Conservation (phyloP, 2,113 vertebrate species). For the Aplodontia rufa region DNA sequence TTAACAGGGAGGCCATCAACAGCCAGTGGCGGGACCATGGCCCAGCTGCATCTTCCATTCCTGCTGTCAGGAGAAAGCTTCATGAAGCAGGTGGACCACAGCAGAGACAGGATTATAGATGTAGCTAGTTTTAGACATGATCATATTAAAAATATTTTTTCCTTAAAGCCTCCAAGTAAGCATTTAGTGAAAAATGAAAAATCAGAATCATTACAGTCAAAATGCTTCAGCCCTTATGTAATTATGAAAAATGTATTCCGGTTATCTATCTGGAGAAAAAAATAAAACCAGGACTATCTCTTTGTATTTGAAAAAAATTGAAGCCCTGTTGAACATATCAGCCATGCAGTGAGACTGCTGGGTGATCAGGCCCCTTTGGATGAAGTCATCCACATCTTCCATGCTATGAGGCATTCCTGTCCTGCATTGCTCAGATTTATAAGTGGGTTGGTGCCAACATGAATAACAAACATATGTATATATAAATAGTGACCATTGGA, state of each 20-base stretch:
- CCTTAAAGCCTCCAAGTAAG: neutral
- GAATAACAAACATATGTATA: neutral
- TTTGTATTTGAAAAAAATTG: neutral
- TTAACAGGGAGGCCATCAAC: neutral
- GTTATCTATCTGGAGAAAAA: too few species aligned
- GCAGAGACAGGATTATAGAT: neutral
- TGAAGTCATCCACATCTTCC: neutral
- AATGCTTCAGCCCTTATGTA: neutral
- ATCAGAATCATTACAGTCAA: neutral
- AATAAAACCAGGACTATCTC: neutral
- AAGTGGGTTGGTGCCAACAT: too few species aligned
- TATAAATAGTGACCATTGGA: neutral
- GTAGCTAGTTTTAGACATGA: neutral
- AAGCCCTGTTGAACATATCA: neutral
- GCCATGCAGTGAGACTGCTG: neutral
- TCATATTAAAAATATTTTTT: neutral
- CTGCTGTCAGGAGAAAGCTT: neutral
- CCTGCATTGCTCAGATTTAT: neutral
- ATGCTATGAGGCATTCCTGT: too few species aligned
- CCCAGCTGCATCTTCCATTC: neutral
- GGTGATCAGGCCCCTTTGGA: neutral
- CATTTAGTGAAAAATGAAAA: neutral
- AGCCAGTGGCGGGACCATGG: neutral
- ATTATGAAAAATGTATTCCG: neutral
- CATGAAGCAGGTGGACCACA: neutral